These are phyloP conservation scores for Amphiura filiformis DNA, from an alignment of 35 echinoderm and acorn worm genomes.

Conservation along the genomic window DNA sequence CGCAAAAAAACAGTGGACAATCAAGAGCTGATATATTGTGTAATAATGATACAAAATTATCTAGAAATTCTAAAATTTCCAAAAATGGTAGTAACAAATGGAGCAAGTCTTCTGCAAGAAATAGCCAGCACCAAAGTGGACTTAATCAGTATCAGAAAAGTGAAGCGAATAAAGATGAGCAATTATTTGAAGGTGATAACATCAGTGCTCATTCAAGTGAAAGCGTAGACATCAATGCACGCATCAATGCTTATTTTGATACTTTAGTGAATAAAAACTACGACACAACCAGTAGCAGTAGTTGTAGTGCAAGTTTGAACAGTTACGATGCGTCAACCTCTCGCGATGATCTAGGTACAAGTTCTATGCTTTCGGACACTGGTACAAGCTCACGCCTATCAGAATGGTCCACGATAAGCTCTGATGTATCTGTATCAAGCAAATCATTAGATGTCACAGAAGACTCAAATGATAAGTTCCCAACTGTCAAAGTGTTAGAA, in stretches of 20 bases:
- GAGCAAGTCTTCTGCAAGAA: too few relatives aligned
- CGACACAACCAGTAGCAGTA: background rate
- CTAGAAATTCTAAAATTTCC: too few relatives aligned
- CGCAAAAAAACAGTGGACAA: too few relatives aligned
- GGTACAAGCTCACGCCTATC: background rate
- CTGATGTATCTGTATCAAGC: background rate
- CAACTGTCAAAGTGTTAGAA: conserved; percentile 33
- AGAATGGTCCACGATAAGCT: background rate
- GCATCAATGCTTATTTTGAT: conserved; percentile 2
- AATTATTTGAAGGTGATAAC: too few relatives aligned
- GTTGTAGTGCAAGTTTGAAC: background rate
- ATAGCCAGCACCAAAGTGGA: too few relatives aligned
- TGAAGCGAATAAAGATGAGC: too few relatives aligned
- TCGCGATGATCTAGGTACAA: background rate
- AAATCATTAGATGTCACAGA: background rate
- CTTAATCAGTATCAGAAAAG: too few relatives aligned
- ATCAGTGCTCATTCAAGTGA: background rate
- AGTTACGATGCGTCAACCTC: background rate
- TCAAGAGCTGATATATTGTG: too few relatives aligned
- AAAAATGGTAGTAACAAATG: too few relatives aligned
- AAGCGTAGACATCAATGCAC: background rate
- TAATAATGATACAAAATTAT: too few relatives aligned
- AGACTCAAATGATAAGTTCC: background rate
- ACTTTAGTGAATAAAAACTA: background rate
- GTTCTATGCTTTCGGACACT: background rate